These are phyloP conservation scores for Zaprionus obscuricornis DNA, from an alignment of 2,888 invertebrate species.

Conservation along the genomic window DNA sequence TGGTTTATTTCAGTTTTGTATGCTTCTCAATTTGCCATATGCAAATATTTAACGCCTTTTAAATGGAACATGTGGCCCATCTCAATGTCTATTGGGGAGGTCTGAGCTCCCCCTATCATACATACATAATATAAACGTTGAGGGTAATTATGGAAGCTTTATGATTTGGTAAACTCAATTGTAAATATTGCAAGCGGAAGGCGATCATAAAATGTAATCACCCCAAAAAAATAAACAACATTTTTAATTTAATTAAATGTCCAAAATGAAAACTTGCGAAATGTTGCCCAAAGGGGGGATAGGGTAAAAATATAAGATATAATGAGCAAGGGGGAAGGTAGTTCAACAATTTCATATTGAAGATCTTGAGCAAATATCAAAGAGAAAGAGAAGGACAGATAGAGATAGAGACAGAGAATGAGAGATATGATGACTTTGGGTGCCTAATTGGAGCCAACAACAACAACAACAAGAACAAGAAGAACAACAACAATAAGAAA, in stretches of 20 bases:
- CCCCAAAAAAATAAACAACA: slow-evolving; percentile 56
- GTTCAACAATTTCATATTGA: not conserved
- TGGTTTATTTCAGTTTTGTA: not conserved
- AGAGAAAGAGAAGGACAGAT: no score
- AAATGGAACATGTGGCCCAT: slow-evolving; percentile 33
- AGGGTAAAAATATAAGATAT: no score
- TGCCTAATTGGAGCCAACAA: slow-evolving; percentile 51
- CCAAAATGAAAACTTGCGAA: slow-evolving; percentile 58
- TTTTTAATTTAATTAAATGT: slow-evolving; percentile 67
- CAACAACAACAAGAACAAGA: slow-evolving; percentile 16
- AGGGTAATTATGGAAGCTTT: slow-evolving; percentile 60
- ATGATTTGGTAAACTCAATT: slow-evolving; percentile 61
- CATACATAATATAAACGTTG: not conserved
- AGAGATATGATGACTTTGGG: slow-evolving; percentile 35
- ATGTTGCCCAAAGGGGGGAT: not conserved
- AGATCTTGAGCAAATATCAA: slow-evolving; percentile 61
- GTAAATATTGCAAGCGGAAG: slow-evolving; percentile 73
- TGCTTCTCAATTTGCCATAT: slow-evolving; percentile 7
- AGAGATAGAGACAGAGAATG: no score
- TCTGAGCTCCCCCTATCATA: no score
- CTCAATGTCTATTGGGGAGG: no score
- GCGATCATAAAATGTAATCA: slow-evolving; percentile 67
- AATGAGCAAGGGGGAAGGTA: not conserved
- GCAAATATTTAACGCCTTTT: slow-evolving; percentile 43
- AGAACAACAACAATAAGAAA: slow-evolving; percentile 10